Conservation (phyloP, 1,140 invertebrate genomes). For the Kradibia gibbosae region DNA sequence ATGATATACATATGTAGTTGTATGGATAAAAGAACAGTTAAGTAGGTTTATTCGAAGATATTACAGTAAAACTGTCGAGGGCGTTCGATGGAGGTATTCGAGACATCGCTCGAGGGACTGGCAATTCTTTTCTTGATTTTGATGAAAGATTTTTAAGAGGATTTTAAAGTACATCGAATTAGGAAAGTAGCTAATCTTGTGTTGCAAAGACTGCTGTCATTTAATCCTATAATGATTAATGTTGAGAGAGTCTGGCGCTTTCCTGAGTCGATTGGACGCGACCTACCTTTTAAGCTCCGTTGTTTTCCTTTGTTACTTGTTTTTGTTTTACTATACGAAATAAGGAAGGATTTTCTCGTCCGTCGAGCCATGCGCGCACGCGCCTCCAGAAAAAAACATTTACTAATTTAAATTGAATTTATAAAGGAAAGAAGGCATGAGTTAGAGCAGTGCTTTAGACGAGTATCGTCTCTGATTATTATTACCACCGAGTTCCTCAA, state of each 20-base stretch:
- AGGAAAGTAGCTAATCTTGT: not conserved
- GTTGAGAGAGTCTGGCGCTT: not conserved
- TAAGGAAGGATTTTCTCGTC: not conserved
- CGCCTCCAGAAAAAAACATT: conserved; percentile 17
- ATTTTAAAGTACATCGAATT: conserved; percentile 19
- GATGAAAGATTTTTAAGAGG: conserved; percentile 13
- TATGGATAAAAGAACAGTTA: conserved; percentile 52
- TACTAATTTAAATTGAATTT: conserved; percentile 38
- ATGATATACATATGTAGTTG: conserved; percentile 58
- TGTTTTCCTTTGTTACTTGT: conserved; percentile 30
- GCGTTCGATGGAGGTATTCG: not conserved
- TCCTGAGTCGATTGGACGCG: not conserved
- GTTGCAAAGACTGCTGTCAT: not conserved
- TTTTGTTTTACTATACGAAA: conserved; percentile 22
- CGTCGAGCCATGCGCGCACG: conserved; percentile 12
- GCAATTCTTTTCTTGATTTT: conserved; percentile 12
- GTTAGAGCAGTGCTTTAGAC: conserved; percentile 46
- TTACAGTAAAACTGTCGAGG: conserved; percentile 48
- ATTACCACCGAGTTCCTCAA: conserved; percentile 45
- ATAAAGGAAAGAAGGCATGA: conserved; percentile 31
- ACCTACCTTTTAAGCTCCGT: conserved; percentile 32
- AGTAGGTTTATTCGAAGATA: conserved; percentile 42
- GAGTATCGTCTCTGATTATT: conserved; percentile 44
- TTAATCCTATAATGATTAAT: not conserved
- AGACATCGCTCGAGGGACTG: conserved; percentile 20